Conservation (phyloP, 2,888 invertebrate genomes). For the Cyrtodaria siliqua region DNA sequence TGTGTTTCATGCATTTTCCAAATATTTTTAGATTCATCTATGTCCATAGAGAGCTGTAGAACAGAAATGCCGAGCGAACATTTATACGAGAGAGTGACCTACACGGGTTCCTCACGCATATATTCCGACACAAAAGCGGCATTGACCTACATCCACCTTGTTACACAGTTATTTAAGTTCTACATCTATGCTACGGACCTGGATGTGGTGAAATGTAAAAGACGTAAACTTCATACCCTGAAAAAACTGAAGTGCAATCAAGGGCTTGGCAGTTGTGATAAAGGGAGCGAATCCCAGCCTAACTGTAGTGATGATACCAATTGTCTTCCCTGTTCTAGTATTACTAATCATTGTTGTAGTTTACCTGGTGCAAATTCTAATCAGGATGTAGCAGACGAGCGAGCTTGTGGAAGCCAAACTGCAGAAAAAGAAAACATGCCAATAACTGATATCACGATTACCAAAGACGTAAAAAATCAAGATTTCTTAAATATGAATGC, state of each 20-base stretch:
- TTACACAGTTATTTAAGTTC: slow-evolving; percentile 21
- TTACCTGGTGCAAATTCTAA: background rate
- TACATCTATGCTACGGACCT: slow-evolving; percentile 39
- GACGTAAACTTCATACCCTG: too few species aligned
- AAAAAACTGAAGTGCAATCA: too few species aligned
- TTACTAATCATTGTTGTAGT: background rate
- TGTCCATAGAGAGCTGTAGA: slow-evolving; percentile 29
- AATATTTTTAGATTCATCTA: background rate
- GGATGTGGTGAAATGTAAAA: background rate
- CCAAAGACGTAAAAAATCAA: too few species aligned
- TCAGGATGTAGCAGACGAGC: background rate
- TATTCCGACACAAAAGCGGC: slow-evolving; percentile 35
- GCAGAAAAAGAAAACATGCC: background rate
- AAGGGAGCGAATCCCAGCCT: too few species aligned
- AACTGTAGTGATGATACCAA: background rate
- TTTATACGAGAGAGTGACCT: slow-evolving; percentile 67
- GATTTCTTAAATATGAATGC: too few species aligned
- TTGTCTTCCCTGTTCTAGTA: too few species aligned
- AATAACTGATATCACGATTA: too few species aligned
- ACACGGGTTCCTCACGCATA: slow-evolving; percentile 25
- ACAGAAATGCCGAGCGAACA: slow-evolving; percentile 55
- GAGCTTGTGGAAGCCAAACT: background rate
- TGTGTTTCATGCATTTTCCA: too few species aligned
- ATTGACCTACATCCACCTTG: slow-evolving; percentile 26
- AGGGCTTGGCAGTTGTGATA: too few species aligned